Evolutionary conservation across 2,888 invertebrate genomes (phyloP), one percentile per base, ranked within the genome.

Genomic region (Allolobophora icterica): DNA sequence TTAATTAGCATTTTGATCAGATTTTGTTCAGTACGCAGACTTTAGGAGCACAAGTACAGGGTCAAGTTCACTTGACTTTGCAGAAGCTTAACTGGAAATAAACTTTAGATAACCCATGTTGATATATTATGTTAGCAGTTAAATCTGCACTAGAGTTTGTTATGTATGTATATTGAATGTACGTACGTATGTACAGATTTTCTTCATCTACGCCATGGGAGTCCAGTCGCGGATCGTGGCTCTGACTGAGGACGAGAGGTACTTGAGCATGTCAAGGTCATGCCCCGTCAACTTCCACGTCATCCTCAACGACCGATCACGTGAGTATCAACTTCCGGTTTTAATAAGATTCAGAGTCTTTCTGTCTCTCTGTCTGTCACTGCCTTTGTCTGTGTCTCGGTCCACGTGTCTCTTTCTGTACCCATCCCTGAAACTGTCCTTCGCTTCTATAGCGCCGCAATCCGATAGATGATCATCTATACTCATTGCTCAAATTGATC

Each of bases 241-340:
- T 38, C 87, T 21, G 34, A 87, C 87, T 35, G 87, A 87, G 38
- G 87, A 87, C 38, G 87, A 38, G 35, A 34, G 87, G 35, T 87
- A 35, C 87, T 6, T 87, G 35, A 87, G 87, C 87, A 35, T 87
- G 35, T 3, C 87, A 1, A 34, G 87, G 87, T 35, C 34, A 87
- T 87, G 87, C 17, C 34, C 87, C 13, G 35, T 87, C 87, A 19
- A 35, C 87, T 87, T 87, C 35, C 34, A 87, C 87, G 35, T 87
- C 87, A 87, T 87, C 87, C 19, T 17, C 34, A 87, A 87, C 34
- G 87, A 87, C 87, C 13, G 38, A 17, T 87, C 87, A 87, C 87
- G 87, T 87, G 87, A 87, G 87, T 35, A 38, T 87, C 84, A 0
- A 33, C 84, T 84, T 33, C 33, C 33, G 33, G 84, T 33, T 84